phyloP scores from a whole-genome alignment of 1,140 invertebrate species.

The Metaphire vulgaris region DNA sequence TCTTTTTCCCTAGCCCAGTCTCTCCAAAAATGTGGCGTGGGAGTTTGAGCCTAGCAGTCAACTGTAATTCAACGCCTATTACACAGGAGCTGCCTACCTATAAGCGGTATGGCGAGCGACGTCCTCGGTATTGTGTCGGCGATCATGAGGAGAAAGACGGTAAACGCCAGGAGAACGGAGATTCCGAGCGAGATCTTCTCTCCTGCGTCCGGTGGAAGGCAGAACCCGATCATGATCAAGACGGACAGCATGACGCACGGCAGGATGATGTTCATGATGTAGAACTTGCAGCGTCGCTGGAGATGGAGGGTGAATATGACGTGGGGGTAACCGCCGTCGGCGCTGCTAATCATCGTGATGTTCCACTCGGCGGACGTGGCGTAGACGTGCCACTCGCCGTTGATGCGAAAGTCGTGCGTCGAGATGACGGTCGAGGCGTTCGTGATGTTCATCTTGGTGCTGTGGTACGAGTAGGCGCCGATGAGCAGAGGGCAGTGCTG shows the following conservation, averaged over 20 bases:
- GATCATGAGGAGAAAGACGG: conserved; percentile 60
- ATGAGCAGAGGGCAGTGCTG: conserved; percentile 78
- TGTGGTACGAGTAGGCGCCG: conserved; percentile 24
- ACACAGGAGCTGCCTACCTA: no score
- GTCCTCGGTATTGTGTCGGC: conserved; percentile 88
- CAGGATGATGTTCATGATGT: conserved; percentile 30
- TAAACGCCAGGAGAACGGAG: conserved; percentile 46
- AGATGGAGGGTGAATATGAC: conserved; percentile 8
- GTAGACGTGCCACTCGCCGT: conserved; percentile 23
- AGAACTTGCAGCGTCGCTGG: conserved; percentile 33
- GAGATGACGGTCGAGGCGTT: conserved; percentile 15
- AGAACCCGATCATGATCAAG: conserved; percentile 33
- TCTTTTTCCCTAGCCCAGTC: no score
- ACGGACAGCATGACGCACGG: conserved; percentile 28
- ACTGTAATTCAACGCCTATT: no score
- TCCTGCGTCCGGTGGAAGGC: conserved; percentile 46
- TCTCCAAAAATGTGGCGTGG: no score
- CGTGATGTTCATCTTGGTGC: conserved; percentile 26
- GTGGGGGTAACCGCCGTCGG: conserved; percentile 12
- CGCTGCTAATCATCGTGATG: neutral
- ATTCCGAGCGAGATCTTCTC: conserved; percentile 48
- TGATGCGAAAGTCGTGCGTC: conserved; percentile 21
- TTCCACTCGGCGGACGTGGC: conserved; percentile 10
- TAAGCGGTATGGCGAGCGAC: conserved; percentile 67
- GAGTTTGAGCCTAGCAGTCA: no score